Percentiles rank a stretch among this genome's conserved stretches.
These are phyloP conservation scores for Patella vulgata DNA, from an alignment of 1,140 invertebrate species.

Conservation along the genomic window DNA sequence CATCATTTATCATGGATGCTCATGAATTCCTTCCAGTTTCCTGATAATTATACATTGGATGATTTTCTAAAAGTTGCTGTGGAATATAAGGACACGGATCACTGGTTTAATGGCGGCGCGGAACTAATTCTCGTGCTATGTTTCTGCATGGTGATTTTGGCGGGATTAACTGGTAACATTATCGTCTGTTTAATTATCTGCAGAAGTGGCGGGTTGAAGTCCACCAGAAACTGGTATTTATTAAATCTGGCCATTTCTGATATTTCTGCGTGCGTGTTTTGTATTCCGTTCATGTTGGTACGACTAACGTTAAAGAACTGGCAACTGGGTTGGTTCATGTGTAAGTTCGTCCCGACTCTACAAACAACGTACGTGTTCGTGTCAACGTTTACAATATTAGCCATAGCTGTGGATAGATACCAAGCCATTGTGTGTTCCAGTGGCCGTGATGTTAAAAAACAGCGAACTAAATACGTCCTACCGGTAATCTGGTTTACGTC, in stretches of 20 bases:
- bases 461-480: slow-evolving; percentile 13
- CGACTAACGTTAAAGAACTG: slow-evolving; percentile 44
- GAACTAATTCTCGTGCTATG: slow-evolving; percentile 55
- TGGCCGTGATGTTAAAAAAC: neutral
- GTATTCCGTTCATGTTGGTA: slow-evolving; percentile 52
- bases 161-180: slow-evolving; percentile 64
- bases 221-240: slow-evolving; percentile 59
- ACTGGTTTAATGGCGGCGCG: slow-evolving; percentile 28
- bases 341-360: slow-evolving; percentile 57
- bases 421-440: slow-evolving; percentile 31
- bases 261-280: slow-evolving; percentile 56
- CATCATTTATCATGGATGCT: too few relatives aligned
- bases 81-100: slow-evolving; percentile 5
- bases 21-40: too few relatives aligned
- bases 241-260: slow-evolving; percentile 64
- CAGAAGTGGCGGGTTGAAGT: slow-evolving; percentile 56
- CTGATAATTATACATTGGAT: too few relatives aligned
- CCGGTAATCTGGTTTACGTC: slow-evolving; percentile 23
- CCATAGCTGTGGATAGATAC: slow-evolving; percentile 64
- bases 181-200: slow-evolving; percentile 63
- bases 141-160: slow-evolving; percentile 61
- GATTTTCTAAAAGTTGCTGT: slow-evolving; percentile 3
- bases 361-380: slow-evolving; percentile 63
- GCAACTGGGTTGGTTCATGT: slow-evolving; percentile 55
- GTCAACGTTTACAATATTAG: slow-evolving; percentile 62